These are phyloP conservation scores for Cyanoderma ruficeps DNA, from an alignment of 2,113 vertebrate genomes.

Conservation along the genomic window DNA sequence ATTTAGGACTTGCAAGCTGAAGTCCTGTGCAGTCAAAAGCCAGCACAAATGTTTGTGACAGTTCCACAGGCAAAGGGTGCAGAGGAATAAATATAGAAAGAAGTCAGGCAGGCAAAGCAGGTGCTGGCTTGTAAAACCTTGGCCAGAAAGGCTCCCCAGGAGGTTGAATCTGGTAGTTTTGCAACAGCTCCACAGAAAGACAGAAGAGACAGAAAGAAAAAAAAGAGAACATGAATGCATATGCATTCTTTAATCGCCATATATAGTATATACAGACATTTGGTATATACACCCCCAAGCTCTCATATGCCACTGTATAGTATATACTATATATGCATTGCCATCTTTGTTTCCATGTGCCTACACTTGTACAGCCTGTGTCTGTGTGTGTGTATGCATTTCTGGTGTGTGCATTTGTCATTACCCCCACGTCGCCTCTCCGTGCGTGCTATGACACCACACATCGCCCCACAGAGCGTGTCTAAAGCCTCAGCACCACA, in stretches of 20 bases:
- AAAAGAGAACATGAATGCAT: constrained; percentile 45
- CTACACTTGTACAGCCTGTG: not conserved
- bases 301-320: not conserved
- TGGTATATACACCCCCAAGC: constrained; percentile 25
- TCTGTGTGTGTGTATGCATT: not conserved
- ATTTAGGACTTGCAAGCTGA: constrained; percentile 2
- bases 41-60: constrained; percentile 17
- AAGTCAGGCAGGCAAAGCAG: constrained; percentile 46
- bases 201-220: constrained; percentile 40
- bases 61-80: constrained; percentile 25
- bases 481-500: not conserved
- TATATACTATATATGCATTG: not conserved
- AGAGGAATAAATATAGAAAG: constrained; percentile 48
- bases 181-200: constrained; percentile 49
- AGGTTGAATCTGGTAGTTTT: constrained; percentile 59
- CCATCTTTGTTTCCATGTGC: constrained; percentile 12
- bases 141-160: constrained; percentile 59
- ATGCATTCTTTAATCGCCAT: constrained; percentile 7
- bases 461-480: accelerated
- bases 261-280: constrained; percentile 63
- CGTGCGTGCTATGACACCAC: accelerated
- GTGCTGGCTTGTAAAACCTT: constrained; percentile 47
- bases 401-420: not conserved
- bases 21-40: constrained; percentile 23
- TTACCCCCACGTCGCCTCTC: not conserved